Base-by-base conservation (phyloP, 2,888 invertebrate species). In the Pocota personata region DNA sequence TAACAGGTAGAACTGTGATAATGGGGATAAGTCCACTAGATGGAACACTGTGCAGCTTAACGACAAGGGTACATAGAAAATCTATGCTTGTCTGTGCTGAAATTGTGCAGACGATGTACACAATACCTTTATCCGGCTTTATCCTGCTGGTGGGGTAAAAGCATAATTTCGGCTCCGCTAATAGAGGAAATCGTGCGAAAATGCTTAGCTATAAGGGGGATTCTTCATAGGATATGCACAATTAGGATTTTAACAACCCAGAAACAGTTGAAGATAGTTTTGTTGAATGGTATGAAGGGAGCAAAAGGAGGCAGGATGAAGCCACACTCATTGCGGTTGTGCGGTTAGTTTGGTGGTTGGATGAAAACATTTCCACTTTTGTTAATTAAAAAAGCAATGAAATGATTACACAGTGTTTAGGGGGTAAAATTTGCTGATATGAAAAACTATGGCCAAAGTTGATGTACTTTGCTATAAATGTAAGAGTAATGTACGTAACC, bases 161-260 rank as follows among this genome's bases (percentile, higher is more conserved):
- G 67, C 67, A 82, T 82, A 86, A 77, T 86, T 86, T 86, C 30
- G 76, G 67, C 71, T 60, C 8, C 82, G 67, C 82, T 77, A 82
- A 86, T 86, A 72, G 86, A 77, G 86, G 86, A 86, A 86, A 86
- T 86, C 77, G 67, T 82, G 82, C 72, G 86, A 86, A 86, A 86
- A 76, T 76, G 62, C 72, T 86, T 67, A 62, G 67, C 60, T 77
- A 52, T 48, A 37, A 50, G 71, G 30, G 55, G 76, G 55, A 62
- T 62, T 72, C 82, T 66, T 76, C 64, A 71, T 76, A 67, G 77
- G 86, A 86, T 82, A 82, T 77, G 82, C 86, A 66, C 82, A 86
- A 86, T 86, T 86, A 86, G 75, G 75, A 66, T 46, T 80, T 86
- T 60, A 86, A 80, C 77, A 82, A 66, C 60, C 76, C 60, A 82